Evolutionary conservation across 2,797 vertebrate species (phyloP).

Genomic region (Benthosema pterotum): DNA sequence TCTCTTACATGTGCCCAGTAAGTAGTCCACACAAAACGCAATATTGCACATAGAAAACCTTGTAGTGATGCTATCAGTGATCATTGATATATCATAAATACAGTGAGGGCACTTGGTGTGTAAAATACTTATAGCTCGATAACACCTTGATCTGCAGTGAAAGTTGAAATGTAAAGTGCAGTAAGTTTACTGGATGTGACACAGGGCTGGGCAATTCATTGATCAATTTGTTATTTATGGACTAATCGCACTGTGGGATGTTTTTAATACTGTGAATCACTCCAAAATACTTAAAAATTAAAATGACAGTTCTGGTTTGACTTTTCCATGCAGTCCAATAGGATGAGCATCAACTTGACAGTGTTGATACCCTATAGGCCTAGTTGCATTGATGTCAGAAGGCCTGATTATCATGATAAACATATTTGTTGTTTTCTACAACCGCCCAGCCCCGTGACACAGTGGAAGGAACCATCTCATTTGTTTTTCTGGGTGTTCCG

Average conservation of each 20-base stretch:
- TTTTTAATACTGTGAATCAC: too few relatives aligned
- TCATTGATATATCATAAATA: too few relatives aligned
- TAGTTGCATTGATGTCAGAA: too few relatives aligned
- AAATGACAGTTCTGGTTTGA: too few relatives aligned
- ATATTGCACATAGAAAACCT: background rate
- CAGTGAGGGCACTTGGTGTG: too few relatives aligned
- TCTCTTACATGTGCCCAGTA: slow-evolving; percentile 6
- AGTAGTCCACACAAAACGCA: background rate
- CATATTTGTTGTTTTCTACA: background rate
- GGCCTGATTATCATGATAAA: too few relatives aligned
- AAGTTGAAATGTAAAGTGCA: slow-evolving; percentile 38
- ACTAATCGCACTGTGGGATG: too few relatives aligned
- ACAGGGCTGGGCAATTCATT: background rate
- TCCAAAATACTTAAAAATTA: too few relatives aligned
- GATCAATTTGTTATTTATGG: too few relatives aligned
- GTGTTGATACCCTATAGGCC: too few relatives aligned
- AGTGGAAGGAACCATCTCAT: slow-evolving; percentile 23
- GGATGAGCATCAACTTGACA: too few relatives aligned
- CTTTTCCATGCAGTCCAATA: too few relatives aligned
- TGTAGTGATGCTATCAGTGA: background rate
- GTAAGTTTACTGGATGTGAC: background rate
- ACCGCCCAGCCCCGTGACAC: background rate
- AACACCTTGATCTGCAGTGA: slow-evolving; percentile 18
- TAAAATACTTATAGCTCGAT: slow-evolving; percentile 4
- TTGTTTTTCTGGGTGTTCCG: slow-evolving; percentile 68